These are phyloP conservation scores for Pseudochromis fuscus DNA, from an alignment of 2,797 vertebrate genomes.

Conservation along the genomic window DNA sequence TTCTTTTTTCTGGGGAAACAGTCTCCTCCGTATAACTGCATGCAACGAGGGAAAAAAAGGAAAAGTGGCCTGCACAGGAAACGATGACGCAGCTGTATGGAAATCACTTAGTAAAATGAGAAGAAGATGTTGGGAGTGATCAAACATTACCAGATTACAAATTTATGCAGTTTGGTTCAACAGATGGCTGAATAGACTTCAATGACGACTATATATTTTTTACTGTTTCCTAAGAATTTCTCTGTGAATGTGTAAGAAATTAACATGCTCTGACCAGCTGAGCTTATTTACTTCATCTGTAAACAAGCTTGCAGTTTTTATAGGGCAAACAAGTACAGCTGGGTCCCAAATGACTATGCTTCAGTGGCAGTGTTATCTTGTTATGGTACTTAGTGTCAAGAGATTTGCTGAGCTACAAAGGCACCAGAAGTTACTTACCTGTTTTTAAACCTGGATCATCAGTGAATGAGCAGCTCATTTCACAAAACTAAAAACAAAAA, in stretches of 20 bases:
- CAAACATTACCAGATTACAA: constrained; percentile 3
- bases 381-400: neutral
- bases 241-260: neutral
- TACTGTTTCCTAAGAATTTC: too few species aligned
- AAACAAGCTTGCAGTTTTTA: neutral
- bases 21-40: constrained; percentile 69
- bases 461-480: too few species aligned
- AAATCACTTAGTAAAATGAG: constrained; percentile 63
- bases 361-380: neutral
- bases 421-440: neutral
- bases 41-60: constrained; percentile 44
- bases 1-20: constrained; percentile 59
- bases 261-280: neutral
- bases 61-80: constrained; percentile 86
- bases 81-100: constrained; percentile 85
- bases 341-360: neutral
- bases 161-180: neutral
- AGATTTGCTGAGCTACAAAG: neutral
- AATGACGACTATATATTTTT: too few species aligned
- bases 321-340: neutral
- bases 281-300: neutral
- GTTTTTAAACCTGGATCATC: too few species aligned
- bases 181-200: too few species aligned
- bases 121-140: constrained; percentile 38
- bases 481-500: too few species aligned